Base-by-base conservation (phyloP, 2,888 invertebrate genomes). In the Stramonita haemastoma region DNA sequence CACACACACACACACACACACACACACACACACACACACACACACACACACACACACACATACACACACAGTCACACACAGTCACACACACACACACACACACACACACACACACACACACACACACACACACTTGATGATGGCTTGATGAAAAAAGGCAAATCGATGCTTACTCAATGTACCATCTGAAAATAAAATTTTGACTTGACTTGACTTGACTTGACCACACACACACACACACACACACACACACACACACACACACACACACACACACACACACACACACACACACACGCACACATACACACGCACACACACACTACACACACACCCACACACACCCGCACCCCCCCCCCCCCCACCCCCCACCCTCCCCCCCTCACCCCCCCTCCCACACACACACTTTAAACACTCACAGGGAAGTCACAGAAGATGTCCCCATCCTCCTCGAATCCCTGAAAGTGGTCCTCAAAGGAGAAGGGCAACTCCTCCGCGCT, bases 391-490 rank as follows among this genome's bases (percentile, higher is more conserved):
- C 11, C 83, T n/a, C n/a, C 56, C 56, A 5, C 46, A 6, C 73
- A 36, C 17, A 46, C 17, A n/a, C n/a, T n/a, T n/a, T n/a, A n/a
- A 13, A 56, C 15, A 84, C 88, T 84, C 32, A 88, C 88, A 8
- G 83, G 66, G 66, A 88, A 88, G 36, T 83, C 70, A 32, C 26
- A 66, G 66, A 88, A 83, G 57, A 66, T 70, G 83, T 83, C 83
- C 5, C 81, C 81, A n/a, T 34, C 88, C 2, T 29, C 70, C n/a
- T 57, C 79, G 8, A 87, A 34, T 11, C 36, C 87, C n/a, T 56
- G 34, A 60, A 84, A 88, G 36, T 29, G 66, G 60, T 88, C 88
- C n/a, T 88, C 36, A 26, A 84, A 88, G 29, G 88, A 88, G 81
- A 56, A 60, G 36, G 88, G 88, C 29, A 84, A 29, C 34, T 88